Evolutionary conservation across 2,797 vertebrate species (phyloP), one percentile per base, ranked within the genome.

Genomic region (Phalanger gymnotis): DNA sequence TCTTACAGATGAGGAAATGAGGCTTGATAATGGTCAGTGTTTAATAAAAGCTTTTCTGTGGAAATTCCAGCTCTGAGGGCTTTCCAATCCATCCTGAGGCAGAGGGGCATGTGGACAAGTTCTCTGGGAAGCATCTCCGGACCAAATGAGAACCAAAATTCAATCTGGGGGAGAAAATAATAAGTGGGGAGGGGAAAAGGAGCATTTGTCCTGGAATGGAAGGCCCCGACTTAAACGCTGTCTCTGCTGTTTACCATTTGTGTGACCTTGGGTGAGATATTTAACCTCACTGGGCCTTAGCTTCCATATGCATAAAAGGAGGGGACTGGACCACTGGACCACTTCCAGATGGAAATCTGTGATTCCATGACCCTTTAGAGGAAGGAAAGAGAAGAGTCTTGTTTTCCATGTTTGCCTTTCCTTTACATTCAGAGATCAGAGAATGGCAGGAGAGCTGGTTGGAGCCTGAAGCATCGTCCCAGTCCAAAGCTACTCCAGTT

Each of bases 231-330:
- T 47, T 40, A 25, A 47, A 81, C 10, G 7, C 25, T 47, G 22
- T 12, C 73, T 81, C 40, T 0, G 0, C 73, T 40, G 47, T 0
- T 81, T 47, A 81, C 73, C 9, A 81, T 73, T 40, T 95, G 54
- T 51, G 90, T 92, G 93, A 81, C 3, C 27, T 54, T 4, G 5
- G 54, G 5, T 7, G 30, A 91, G 51, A 47, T 52, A 34, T 2
- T 92, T 55, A 94, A 40, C 92, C 34, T 58, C 92, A 92, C 91
- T 96, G 54, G 91, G 14, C 55, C n/a, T 93, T 94, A 53, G 94
- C n/a, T 2, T 34, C n/a, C 90, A 96, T 22, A 5, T 40, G 53
- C 31, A 66, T 51, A 87, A 93, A 93, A 91, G 10, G 5, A 5
- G 66, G 56, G 28, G 54, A 7, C 34, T 7, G 9, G 54, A 27